Evolutionary conservation across 2,113 vertebrate genomes (phyloP).

Genomic region (Helogale parvula): DNA sequence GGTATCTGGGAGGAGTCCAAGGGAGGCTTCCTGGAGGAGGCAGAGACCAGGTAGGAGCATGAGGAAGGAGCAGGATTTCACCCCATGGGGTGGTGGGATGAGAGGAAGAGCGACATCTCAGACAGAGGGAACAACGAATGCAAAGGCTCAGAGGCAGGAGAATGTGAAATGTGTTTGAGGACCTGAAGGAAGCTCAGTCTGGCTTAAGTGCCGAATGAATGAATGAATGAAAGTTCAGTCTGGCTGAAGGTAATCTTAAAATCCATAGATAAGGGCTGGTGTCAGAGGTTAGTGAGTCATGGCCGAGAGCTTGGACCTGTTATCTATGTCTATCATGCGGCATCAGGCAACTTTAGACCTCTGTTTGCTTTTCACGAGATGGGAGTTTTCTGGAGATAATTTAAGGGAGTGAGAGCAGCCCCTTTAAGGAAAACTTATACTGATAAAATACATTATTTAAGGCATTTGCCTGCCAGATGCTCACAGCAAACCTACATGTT

Average conservation of each 20-base stretch:
- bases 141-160: background rate
- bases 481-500: background rate
- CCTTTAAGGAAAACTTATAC: background rate
- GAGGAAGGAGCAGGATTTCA: background rate
- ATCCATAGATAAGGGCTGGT: background rate
- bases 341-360: fast-evolving
- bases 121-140: background rate
- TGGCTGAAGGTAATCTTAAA: too few species aligned
- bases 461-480: background rate
- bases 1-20: background rate
- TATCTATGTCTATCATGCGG: background rate
- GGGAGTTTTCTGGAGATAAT: background rate
- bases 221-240: background rate
- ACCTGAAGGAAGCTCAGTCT: background rate
- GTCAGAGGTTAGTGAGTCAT: fast-evolving
- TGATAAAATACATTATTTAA: background rate
- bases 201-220: background rate
- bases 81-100: background rate
- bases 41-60: background rate
- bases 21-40: slow-evolving; percentile 27
- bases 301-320: background rate
- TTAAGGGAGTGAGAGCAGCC: background rate
- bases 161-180: too few species aligned
- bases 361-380: background rate
- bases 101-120: background rate